phyloP scores from a whole-genome alignment of 1,140 invertebrate species.

The Danaus melanippus region DNA sequence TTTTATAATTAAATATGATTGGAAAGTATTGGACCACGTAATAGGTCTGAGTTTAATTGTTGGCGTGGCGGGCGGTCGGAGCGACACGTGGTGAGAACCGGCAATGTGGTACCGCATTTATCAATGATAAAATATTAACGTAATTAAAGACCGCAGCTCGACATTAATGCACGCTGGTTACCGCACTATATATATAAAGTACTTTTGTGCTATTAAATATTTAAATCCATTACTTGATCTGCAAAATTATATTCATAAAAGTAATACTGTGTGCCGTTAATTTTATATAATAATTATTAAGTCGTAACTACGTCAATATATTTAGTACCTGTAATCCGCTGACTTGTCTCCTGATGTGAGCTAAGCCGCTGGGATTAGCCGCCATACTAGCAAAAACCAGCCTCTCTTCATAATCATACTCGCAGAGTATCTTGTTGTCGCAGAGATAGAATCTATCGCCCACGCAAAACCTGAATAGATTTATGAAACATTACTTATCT shows the following conservation, averaged over 20 bases:
- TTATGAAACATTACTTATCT: conserved; percentile 91
- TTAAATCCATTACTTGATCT: not conserved
- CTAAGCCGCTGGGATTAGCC: conserved; percentile 87
- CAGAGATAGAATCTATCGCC: conserved; percentile 96
- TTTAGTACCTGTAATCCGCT: conserved; percentile 79
- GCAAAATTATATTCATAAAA: not conserved
- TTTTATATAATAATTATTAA: no score
- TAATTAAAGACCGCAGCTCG: conserved; percentile 13
- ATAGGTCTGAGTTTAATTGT: conserved; percentile 29
- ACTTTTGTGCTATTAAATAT: not conserved
- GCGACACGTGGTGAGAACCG: conserved; percentile 32
- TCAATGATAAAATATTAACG: conserved; percentile 25
- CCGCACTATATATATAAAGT: not conserved
- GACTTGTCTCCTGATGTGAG: conserved; percentile 90
- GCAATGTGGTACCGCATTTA: conserved; percentile 24
- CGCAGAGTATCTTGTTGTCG: conserved; percentile 97
- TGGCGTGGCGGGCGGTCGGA: conserved; percentile 24
- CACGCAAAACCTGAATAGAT: conserved; percentile 97
- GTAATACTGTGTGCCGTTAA: not conserved
- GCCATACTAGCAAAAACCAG: conserved; percentile 93
- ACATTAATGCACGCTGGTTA: not conserved
- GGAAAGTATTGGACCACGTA: conserved; percentile 39
- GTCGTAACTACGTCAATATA: no score
- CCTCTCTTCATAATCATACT: conserved; percentile 96
- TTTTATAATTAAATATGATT: not conserved